Base-by-base conservation (phyloP, 2,888 invertebrate genomes). In the Phytoseiulus persimilis region DNA sequence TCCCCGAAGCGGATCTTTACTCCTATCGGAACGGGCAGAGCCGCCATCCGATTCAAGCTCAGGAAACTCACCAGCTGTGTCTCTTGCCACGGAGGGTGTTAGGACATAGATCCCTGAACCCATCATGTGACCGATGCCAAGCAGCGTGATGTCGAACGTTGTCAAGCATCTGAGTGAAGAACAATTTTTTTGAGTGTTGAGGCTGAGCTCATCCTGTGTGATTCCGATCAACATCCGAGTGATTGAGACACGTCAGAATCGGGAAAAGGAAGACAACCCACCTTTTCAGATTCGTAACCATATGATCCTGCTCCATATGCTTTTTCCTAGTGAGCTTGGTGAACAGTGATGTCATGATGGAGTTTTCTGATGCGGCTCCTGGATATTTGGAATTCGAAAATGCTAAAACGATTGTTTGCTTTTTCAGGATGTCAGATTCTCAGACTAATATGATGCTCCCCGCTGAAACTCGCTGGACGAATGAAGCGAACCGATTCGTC, bases 91-190 rank as follows among this genome's bases (percentile, higher is more conserved):
- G 9, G n/a, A 33, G 32, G 87, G 87, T 0, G 87, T 87, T 3
- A 87, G 87, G 31, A 87, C 87, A n/a, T 87, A 87, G 33, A 87
- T 87, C 6, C 87, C 87, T 1, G 87, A 87, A 14, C 87, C 87
- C 87, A 87, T 87, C 87, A 87, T 87, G 33, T 87, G 87, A 45
- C 87, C 87, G 33, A 87, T 87, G n/a, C 87, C 87, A 6, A 87
- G 87, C 45, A 87, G 33, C n/a, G 87, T 87, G 87, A 87, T 87
- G 33, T 87, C 87, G 87, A 87, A 33, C 3, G 87, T 87, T 11
- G n/a, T 87, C n/a, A 87, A 45, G 18, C 87, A 87, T 87, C 87
- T 87, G 33, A 18, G 18, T 23, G 28, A 65, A 14, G 65, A 14
- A 2, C 18, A 23, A 39, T 39, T 39, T 9, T 39, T 9, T 39